Conservation (phyloP, 2,888 invertebrate genomes). For the Drosophila prostipennis region DNA sequence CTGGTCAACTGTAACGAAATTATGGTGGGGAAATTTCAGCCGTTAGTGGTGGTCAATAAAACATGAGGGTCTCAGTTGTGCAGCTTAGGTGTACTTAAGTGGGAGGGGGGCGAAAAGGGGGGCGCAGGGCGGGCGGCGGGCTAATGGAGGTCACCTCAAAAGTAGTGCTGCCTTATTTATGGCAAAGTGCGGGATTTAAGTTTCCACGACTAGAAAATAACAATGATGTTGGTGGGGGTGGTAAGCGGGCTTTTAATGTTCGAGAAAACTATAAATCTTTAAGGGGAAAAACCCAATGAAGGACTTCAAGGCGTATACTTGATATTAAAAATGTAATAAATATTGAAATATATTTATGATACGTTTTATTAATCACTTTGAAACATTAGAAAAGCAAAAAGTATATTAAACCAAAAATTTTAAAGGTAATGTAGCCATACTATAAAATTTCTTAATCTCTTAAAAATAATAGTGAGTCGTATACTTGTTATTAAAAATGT, state of each 20-base stretch:
- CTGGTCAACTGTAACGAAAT: conserved; percentile 67
- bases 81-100: conserved; percentile 36
- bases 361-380: too few species aligned
- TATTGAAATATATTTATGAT: too few species aligned
- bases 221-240: neutral
- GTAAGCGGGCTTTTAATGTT: conserved; percentile 4
- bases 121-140: neutral
- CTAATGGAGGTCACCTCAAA: conserved; percentile 16
- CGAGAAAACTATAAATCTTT: neutral
- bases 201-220: conserved; percentile 4
- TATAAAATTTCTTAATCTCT: too few species aligned
- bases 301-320: too few species aligned
- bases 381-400: too few species aligned
- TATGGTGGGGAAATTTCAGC: neutral
- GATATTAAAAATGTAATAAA: too few species aligned
- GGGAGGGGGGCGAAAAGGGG: neutral
- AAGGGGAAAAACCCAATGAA: too few species aligned
- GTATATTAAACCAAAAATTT: too few species aligned
- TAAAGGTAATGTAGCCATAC: too few species aligned
- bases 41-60: conserved; percentile 41
- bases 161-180: conserved; percentile 5
- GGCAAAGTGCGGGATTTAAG: conserved; percentile 7
- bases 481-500: too few species aligned
- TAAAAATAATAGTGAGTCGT: too few species aligned
- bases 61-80: conserved; percentile 36